Evolutionary conservation across 2,888 invertebrate species (phyloP).

Genomic region (Cremastobaeus sp.): DNA sequence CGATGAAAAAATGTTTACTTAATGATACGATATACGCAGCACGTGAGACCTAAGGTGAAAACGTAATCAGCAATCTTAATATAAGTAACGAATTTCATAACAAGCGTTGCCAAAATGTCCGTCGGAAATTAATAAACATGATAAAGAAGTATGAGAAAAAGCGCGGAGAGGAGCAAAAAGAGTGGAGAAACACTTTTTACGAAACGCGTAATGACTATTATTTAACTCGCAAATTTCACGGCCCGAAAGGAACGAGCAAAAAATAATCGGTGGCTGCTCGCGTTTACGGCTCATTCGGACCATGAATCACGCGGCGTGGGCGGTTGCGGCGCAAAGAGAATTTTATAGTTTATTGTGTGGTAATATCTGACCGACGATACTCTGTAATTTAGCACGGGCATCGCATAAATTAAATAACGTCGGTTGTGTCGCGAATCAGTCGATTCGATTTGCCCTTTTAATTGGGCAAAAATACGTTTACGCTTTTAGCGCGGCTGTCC

Average conservation of each 20-base stretch:
- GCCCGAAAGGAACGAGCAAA: conserved; percentile 43
- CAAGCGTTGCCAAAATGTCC: not conserved
- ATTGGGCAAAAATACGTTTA: conserved; percentile 59
- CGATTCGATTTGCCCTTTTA: conserved; percentile 60
- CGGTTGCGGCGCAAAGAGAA: conserved; percentile 39
- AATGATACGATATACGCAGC: no score
- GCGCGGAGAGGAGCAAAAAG: not conserved
- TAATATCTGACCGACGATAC: conserved; percentile 61
- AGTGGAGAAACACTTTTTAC: conserved; percentile 36
- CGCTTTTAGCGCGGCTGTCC: conserved; percentile 41
- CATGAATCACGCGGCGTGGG: conserved; percentile 56
- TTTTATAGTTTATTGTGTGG: conserved; percentile 66
- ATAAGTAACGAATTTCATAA: conserved; percentile 7
- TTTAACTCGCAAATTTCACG: conserved; percentile 64
- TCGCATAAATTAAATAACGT: conserved; percentile 56
- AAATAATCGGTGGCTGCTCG: conserved; percentile 55
- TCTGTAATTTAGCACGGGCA: conserved; percentile 52
- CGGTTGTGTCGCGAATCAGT: conserved; percentile 42
- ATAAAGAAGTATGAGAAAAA: conserved; percentile 12
- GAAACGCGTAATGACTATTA: conserved; percentile 57
- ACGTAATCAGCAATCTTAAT: conserved; percentile 2
- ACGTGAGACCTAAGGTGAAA: not conserved
- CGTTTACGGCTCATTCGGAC: conserved; percentile 55
- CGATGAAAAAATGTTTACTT: no score
- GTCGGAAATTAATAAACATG: conserved; percentile 13